These are phyloP conservation scores for Schrankia costaestrigalis DNA, from an alignment of 2,888 invertebrate genomes.

Conservation along the genomic window DNA sequence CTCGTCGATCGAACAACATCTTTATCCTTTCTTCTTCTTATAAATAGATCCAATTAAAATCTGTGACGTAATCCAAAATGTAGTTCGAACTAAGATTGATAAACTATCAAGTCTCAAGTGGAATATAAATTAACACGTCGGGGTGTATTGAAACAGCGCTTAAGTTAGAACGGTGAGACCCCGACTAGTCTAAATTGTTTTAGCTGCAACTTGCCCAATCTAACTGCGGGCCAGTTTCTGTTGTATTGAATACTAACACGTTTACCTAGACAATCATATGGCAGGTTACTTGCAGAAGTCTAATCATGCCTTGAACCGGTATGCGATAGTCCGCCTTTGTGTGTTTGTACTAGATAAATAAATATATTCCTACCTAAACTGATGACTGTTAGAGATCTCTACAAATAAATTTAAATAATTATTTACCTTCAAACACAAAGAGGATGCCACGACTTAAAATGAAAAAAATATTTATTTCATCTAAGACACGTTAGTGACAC, in stretches of 20 bases:
- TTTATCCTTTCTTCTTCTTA: too few relatives aligned
- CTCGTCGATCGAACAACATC: too few relatives aligned
- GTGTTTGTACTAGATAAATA: too few relatives aligned
- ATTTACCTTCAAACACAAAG: too few relatives aligned
- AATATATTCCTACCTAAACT: too few relatives aligned
- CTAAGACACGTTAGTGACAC: too few relatives aligned
- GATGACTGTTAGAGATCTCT: too few relatives aligned
- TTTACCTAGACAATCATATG: constrained; percentile 5
- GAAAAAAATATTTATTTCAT: too few relatives aligned
- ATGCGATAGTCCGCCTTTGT: neutral
- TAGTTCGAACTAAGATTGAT: neutral
- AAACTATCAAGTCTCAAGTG: constrained; percentile 4
- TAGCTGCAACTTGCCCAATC: constrained; percentile 37
- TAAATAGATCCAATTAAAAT: neutral
- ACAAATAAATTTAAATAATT: too few relatives aligned
- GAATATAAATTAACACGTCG: constrained; percentile 15
- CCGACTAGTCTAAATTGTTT: constrained; percentile 28
- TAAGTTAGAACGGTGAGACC: constrained; percentile 19
- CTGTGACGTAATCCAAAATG: neutral
- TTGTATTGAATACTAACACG: constrained; percentile 27
- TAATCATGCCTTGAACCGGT: neutral
- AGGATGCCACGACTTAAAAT: too few relatives aligned
- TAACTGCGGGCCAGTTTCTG: constrained; percentile 29
- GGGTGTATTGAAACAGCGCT: constrained; percentile 19
- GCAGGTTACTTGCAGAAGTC: constrained; percentile 2